These are phyloP conservation scores for Ceyx melanurus DNA, from an alignment of 2,113 vertebrate genomes.

Conservation along the genomic window DNA sequence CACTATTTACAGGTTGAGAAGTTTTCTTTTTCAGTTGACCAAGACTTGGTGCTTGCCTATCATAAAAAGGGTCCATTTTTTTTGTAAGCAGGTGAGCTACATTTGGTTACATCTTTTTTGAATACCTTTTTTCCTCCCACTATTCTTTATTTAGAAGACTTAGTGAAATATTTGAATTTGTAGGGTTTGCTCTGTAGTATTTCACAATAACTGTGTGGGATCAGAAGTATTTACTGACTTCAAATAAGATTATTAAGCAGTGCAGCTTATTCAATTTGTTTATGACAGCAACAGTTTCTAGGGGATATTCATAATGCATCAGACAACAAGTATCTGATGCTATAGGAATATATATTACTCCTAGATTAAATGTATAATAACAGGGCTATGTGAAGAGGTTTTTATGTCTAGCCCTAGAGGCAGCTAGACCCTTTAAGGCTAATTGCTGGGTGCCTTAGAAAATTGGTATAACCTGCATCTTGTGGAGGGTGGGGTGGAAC, in stretches of 20 bases:
- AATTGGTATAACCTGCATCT: background rate
- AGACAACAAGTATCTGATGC: background rate
- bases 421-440: background rate
- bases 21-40: background rate
- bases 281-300: background rate
- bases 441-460: background rate
- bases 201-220: background rate
- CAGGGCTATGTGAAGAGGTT: background rate
- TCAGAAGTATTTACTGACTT: background rate
- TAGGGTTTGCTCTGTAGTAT: background rate
- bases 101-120: background rate
- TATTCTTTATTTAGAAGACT: background rate
- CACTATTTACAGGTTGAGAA: background rate
- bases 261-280: background rate
- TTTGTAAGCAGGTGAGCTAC: background rate
- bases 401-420: background rate
- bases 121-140: accelerated
- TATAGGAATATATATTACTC: background rate
- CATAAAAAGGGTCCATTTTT: background rate
- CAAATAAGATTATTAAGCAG: background rate
- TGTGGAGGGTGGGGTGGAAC: background rate
- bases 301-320: background rate
- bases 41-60: background rate
- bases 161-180: background rate
- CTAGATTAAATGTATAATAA: background rate